Conservation (phyloP, 2,888 invertebrate species). For the Torymus aiolomorphi region DNA sequence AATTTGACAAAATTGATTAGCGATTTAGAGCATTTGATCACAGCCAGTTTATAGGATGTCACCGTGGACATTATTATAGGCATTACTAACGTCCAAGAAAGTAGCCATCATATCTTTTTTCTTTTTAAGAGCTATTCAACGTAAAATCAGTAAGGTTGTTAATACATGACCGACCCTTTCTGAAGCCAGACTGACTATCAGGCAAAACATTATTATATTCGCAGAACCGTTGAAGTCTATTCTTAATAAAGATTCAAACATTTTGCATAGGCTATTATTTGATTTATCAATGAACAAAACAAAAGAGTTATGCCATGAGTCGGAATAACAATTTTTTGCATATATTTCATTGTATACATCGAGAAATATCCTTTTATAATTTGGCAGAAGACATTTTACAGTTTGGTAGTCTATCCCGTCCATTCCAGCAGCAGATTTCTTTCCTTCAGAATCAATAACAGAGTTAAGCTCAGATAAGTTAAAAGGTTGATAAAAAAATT, state of each 20-base stretch:
- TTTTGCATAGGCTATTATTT: background rate
- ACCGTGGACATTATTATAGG: background rate
- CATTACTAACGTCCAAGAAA: background rate
- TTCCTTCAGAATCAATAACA: background rate
- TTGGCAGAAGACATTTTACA: no score
- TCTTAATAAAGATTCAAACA: conserved; percentile 13
- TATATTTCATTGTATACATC: background rate
- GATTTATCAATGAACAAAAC: background rate
- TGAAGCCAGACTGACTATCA: background rate
- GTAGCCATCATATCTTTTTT: background rate
- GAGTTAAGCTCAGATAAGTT: background rate
- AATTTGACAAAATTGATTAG: background rate
- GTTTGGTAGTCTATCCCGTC: background rate
- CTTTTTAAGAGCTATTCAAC: background rate
- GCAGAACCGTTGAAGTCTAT: background rate
- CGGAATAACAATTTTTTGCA: background rate
- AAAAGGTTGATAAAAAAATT: background rate
- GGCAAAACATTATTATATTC: conserved; percentile 15
- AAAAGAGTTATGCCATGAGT: background rate
- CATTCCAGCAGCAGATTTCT: background rate
- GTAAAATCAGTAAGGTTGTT: background rate
- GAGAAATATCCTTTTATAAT: no score
- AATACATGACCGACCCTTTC: conserved; percentile 8
- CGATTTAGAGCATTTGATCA: background rate
- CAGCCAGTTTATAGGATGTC: background rate